Percentiles rank a stretch among this genome's conserved stretches.
Conservation (phyloP, 35 echinoderm and acorn worm species). For the Nesometra sesokonis region DNA sequence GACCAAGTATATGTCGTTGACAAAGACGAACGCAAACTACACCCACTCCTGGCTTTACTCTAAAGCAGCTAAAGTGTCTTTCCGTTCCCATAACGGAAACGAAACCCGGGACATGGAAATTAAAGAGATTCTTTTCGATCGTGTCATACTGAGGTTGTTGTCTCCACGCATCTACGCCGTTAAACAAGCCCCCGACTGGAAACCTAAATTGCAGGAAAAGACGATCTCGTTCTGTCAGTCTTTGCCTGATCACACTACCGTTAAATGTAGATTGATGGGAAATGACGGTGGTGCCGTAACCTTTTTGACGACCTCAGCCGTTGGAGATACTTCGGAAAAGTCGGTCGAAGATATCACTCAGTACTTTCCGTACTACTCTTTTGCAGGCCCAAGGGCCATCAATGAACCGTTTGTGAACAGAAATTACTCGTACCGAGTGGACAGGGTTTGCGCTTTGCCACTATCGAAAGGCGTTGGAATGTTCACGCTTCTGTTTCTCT, state of each 20-base stretch:
- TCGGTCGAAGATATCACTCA: not conserved
- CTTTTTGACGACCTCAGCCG: not conserved
- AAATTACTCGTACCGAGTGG: conserved; percentile 12
- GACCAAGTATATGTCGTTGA: not conserved
- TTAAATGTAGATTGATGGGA: not conserved
- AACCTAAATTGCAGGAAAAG: not conserved
- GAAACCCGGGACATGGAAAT: no score
- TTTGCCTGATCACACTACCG: not conserved
- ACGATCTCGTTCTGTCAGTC: not conserved
- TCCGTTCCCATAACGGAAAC: no score
- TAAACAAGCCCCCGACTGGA: not conserved
- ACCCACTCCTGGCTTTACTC: not conserved
- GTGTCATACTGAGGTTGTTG: not conserved
- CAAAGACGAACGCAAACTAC: not conserved
- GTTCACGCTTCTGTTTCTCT: conserved; percentile 2
- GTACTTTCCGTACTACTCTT: not conserved
- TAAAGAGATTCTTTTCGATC: not conserved
- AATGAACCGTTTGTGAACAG: not conserved
- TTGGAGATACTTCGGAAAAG: not conserved
- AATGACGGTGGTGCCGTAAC: not conserved
- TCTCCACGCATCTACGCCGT: not conserved
- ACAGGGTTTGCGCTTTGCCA: not conserved
- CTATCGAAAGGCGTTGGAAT: not conserved
- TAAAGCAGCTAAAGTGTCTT: not conserved
- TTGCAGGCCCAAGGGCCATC: not conserved